Base-by-base conservation (phyloP, 2,113 vertebrate species). In the Phylloscopus trochilus region DNA sequence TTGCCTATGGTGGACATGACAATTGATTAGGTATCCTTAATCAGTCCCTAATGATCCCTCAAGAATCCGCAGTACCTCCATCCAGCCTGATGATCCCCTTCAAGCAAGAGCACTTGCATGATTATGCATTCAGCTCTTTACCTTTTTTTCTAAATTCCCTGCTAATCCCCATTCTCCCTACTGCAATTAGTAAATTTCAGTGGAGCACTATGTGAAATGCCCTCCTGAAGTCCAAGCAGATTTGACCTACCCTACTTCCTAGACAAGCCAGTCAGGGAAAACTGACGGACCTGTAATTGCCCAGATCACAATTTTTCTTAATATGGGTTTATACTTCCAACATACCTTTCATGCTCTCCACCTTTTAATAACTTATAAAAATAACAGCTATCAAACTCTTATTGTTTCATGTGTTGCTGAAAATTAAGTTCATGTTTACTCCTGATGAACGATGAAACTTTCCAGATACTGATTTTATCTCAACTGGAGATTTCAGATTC, bases 1-100 rank as follows among this genome's bases (percentile, higher is more conserved):
- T 35, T 63, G 26, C 51, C 81, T 27, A 35, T 52, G 60, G 60
- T 44, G 60, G n/a, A 58, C 67, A 39, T 74, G 63, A 49, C 35
- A 92, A 80, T 35, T 86, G 83, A 93, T 90, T 88, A 80, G 43
- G 43, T 88, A 27, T 63, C 59, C 46, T 83, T 93, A 90, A 93
- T 88, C 76, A 55, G 75, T 66, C 58, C 53, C 62, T 88, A 93
- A 77, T 83, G 85, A 85, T 46, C 37, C 31, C 55, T 70, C 62
- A 73, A 68, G 55, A 37, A 5, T 70, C 82, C 53, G 24, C n/a
- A 51, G 14, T 74, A 88, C 37, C 53, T 93, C 37, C 30, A 77
- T 62, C 30, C 35, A 87, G 39, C 22, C 68, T 64, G 64, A 90
- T 80, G 72, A 89, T 63, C 7, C 35, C 39, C 55, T 75, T 88